These are phyloP conservation scores for Glomeris maerens DNA, from an alignment of 1,140 invertebrate genomes.

Conservation along the genomic window DNA sequence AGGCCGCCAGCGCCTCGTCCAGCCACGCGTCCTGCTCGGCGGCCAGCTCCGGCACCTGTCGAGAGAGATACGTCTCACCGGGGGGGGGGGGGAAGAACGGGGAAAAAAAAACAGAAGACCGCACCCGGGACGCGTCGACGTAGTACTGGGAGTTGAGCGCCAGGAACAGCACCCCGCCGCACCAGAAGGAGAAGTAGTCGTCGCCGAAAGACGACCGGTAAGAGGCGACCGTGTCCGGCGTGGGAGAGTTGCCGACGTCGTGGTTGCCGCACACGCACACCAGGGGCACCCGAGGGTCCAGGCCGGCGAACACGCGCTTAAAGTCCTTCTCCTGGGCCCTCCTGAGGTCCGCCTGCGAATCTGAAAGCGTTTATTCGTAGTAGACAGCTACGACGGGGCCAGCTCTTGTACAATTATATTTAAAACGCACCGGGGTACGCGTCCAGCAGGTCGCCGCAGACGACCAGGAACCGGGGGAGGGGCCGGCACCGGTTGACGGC, in stretches of 20 bases:
- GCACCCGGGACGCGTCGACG: constrained; percentile 22
- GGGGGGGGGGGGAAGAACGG: background rate
- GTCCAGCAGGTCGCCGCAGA: constrained; percentile 42
- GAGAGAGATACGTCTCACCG: background rate
- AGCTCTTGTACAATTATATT: background rate
- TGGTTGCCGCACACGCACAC: constrained; percentile 45
- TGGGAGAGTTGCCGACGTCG: constrained; percentile 40
- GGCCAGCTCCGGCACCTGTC: constrained; percentile 24
- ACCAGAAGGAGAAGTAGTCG: constrained; percentile 42
- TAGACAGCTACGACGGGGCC: background rate
- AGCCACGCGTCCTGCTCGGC: constrained; percentile 35
- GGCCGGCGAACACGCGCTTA: constrained; percentile 29
- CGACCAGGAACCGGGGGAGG: constrained; percentile 38
- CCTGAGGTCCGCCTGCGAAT: constrained; percentile 16
- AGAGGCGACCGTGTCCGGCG: constrained; percentile 25
- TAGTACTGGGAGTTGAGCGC: constrained; percentile 40
- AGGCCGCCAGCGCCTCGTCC: constrained; percentile 23
- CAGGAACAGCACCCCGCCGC: constrained; percentile 38
- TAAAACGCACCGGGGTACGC: constrained; percentile 31
- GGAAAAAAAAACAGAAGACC: too few relatives aligned
- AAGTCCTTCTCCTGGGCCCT: constrained; percentile 34
- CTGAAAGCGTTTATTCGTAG: background rate
- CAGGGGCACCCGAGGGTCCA: constrained; percentile 35
- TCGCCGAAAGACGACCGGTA: constrained; percentile 38
- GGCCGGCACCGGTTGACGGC: constrained; percentile 36